phyloP scores from a whole-genome alignment of 2,797 vertebrate species.

The Lepilemur septentrionalis region DNA sequence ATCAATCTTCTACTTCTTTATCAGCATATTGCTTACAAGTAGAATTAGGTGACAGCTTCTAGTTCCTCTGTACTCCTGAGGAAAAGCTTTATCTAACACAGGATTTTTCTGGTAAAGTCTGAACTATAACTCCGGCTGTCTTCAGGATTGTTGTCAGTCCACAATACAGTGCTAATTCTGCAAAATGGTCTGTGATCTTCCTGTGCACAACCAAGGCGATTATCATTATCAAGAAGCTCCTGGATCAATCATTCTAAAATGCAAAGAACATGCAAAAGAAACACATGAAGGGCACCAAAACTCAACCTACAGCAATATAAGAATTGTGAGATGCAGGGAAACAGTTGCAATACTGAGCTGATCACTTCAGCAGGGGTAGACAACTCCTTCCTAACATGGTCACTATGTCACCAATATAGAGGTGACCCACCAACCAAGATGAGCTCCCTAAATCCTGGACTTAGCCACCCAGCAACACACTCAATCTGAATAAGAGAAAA shows the following conservation, averaged over 20 bases:
- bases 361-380: neutral
- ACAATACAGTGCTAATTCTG: neutral
- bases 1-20: neutral
- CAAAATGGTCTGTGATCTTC: neutral
- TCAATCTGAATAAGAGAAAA: neutral
- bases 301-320: neutral
- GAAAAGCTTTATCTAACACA: neutral
- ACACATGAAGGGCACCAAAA: neutral
- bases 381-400: neutral
- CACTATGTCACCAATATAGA: neutral
- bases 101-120: neutral
- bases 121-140: neutral
- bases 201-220: neutral
- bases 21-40: neutral
- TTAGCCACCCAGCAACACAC: neutral
- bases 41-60: neutral
- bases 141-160: neutral
- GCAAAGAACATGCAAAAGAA: neutral
- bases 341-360: neutral
- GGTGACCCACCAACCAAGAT: neutral
- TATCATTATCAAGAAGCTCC: neutral
- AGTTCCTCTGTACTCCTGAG: neutral
- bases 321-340: neutral
- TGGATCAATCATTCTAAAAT: neutral
- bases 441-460: neutral